Percentiles rank a stretch among this genome's conserved stretches.
phyloP scores from a whole-genome alignment of 2,797 vertebrate species.

The Taeniopygia guttata region DNA sequence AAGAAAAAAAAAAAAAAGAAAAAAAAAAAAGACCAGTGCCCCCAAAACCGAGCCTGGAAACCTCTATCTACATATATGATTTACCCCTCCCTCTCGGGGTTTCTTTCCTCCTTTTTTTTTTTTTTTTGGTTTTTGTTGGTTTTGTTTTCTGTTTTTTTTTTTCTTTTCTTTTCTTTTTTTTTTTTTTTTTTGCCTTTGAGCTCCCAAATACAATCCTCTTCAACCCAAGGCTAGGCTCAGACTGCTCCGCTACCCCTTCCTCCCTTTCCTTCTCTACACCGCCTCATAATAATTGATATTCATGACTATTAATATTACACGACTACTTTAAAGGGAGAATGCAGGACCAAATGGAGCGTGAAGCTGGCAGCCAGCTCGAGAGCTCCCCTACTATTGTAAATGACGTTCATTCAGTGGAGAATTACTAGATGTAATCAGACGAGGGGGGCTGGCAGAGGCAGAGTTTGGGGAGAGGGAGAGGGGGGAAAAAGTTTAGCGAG shows the following conservation, averaged over 20 bases:
- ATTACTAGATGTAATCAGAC: slow-evolving; percentile 87
- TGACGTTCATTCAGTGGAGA: slow-evolving; percentile 96
- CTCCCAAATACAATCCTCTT: slow-evolving; percentile 81
- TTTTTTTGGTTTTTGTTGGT: not conserved
- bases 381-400: slow-evolving; percentile 91
- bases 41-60: slow-evolving; percentile 40
- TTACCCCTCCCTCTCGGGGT: slow-evolving; percentile 44
- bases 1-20: not conserved
- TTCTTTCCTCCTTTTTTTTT: not conserved
- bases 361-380: slow-evolving; percentile 85
- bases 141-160: not conserved
- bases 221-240: slow-evolving; percentile 85
- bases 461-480: slow-evolving; percentile 70
- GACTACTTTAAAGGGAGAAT: slow-evolving; percentile 93
- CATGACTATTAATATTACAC: slow-evolving; percentile 99
- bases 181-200: not conserved
- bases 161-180: not conserved
- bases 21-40: not conserved
- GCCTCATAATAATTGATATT: slow-evolving; percentile 98
- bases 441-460: slow-evolving; percentile 85
- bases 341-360: slow-evolving; percentile 91
- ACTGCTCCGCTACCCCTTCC: slow-evolving; percentile 84
- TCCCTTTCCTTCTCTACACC: slow-evolving; percentile 87
- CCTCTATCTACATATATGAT: slow-evolving; percentile 51
- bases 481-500: slow-evolving; percentile 74